Evolutionary conservation across 2,113 vertebrate species (phyloP).

Genomic region (Henicopernis longicauda): DNA sequence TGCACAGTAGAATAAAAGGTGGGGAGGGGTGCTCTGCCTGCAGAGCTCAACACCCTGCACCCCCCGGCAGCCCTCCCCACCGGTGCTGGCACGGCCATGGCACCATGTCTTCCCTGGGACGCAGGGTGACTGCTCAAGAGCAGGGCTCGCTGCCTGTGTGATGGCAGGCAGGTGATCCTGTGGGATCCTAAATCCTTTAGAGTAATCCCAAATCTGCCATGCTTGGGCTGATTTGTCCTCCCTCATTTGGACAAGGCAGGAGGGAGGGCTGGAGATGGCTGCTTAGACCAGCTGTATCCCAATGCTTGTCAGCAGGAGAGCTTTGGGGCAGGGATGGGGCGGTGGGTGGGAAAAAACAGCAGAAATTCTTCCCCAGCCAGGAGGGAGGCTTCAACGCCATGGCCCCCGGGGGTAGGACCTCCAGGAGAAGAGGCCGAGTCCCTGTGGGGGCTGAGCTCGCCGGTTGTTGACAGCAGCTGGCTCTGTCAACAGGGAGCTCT

Average conservation of each 20-base stretch:
- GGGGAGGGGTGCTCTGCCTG: background rate
- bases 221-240: background rate
- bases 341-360: background rate
- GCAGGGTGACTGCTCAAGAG: accelerated
- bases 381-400: background rate
- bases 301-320: background rate
- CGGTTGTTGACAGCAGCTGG: background rate
- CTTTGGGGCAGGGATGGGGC: accelerated
- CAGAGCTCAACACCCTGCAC: background rate
- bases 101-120: accelerated
- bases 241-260: background rate
- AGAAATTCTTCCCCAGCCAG: background rate
- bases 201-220: background rate
- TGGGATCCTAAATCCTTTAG: background rate
- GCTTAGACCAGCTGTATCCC: background rate
- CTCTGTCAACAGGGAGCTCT: no score
- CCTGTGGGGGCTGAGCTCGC: accelerated
- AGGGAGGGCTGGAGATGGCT: accelerated
- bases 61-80: background rate
- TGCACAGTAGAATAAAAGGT: background rate
- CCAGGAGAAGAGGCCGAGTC: background rate
- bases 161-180: background rate
- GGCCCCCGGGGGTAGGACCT: background rate
- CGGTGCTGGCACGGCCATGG: background rate
- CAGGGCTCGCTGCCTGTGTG: accelerated